phyloP scores from a whole-genome alignment of 2,797 vertebrate genomes.

The Glossophaga mutica region DNA sequence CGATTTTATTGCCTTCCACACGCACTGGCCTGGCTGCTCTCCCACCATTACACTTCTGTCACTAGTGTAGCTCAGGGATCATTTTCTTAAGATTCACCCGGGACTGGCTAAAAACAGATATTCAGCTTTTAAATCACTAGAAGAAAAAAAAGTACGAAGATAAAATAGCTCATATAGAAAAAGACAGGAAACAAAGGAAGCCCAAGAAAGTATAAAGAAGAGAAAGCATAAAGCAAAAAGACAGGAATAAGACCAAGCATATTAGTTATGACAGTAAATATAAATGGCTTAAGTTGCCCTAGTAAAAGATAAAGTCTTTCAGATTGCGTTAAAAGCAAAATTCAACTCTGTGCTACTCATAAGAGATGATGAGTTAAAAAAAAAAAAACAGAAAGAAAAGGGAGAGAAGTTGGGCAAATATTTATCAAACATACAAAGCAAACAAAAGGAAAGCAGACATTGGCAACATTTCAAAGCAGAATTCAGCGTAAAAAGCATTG shows the following conservation, averaged over 20 bases:
- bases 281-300: constrained; percentile 59
- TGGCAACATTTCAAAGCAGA: constrained; percentile 48
- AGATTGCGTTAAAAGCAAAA: constrained; percentile 61
- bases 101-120: constrained; percentile 30
- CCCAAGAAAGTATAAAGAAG: constrained; percentile 41
- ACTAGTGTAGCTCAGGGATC: background rate
- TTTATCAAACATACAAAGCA: constrained; percentile 50
- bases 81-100: constrained; percentile 2
- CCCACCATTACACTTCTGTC: background rate
- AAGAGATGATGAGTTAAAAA: constrained; percentile 3
- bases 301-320: constrained; percentile 64
- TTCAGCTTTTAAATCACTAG: constrained; percentile 52
- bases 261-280: constrained; percentile 55
- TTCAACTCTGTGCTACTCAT: background rate
- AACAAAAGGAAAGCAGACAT: background rate
- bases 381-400: constrained; percentile 5
- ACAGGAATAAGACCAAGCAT: constrained; percentile 41
- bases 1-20: background rate
- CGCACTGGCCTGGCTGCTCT: background rate
- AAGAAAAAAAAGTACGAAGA: background rate
- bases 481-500: constrained; percentile 34
- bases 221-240: constrained; percentile 53
- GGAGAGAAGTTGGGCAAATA: background rate
- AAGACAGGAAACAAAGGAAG: background rate
- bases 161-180: background rate